Evolutionary conservation across 2,888 invertebrate species (phyloP).

Genomic region (Leucozona laternaria): DNA sequence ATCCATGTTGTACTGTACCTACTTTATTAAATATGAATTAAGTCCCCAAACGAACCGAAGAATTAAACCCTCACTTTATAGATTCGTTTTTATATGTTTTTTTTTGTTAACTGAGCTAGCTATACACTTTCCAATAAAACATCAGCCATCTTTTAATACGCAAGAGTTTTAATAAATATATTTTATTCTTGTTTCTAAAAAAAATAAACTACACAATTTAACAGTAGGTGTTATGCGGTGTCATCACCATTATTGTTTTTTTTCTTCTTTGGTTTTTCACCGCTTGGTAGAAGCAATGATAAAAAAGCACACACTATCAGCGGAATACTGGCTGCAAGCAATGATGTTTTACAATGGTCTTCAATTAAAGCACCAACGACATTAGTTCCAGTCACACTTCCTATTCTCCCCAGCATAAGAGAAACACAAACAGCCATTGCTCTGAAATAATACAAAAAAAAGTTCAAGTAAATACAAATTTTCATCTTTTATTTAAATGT

Average conservation of each 20-base stretch:
- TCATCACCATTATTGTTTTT: neutral
- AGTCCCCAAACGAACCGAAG: too few species aligned
- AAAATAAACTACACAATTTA: too few species aligned
- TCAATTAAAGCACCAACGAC: constrained; percentile 76
- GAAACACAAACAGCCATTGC: constrained; percentile 78
- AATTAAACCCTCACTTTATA: too few species aligned
- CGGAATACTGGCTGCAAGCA: constrained; percentile 67
- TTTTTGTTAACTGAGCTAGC: too few species aligned
- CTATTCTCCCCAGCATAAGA: constrained; percentile 77
- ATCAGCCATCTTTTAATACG: too few species aligned
- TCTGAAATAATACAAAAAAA: constrained; percentile 49
- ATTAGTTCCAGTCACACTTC: constrained; percentile 76
- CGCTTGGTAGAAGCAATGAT: constrained; percentile 70
- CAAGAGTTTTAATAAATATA: too few species aligned
- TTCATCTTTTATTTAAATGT: too few species aligned
- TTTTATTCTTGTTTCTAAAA: too few species aligned
- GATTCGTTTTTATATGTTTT: too few species aligned
- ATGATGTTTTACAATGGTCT: constrained; percentile 72
- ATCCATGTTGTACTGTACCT: too few species aligned
- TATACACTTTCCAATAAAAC: too few species aligned
- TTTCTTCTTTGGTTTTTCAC: constrained; percentile 32
- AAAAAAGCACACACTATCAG: constrained; percentile 68
- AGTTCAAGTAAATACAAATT: neutral
- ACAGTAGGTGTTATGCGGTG: neutral
- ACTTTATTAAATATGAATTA: too few species aligned